Conservation (phyloP, 2,888 invertebrate species). For the Cryptophagus acutangulus region DNA sequence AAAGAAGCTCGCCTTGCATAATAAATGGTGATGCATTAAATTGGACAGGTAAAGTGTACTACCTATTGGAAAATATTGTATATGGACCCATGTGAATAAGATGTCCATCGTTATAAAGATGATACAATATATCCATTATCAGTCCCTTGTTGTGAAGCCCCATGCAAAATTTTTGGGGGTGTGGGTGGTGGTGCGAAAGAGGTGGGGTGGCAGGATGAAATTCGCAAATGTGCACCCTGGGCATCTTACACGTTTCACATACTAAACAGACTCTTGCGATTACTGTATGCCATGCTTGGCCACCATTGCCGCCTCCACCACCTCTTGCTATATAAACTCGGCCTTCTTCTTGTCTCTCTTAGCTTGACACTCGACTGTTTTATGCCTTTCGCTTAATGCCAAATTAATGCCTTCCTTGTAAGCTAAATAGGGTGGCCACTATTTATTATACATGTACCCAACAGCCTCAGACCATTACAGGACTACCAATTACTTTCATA, state of each 20-base stretch:
- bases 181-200: too few species aligned
- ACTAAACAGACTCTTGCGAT: conserved; percentile 44
- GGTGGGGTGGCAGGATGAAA: conserved; percentile 13
- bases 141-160: too few species aligned
- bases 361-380: too few species aligned
- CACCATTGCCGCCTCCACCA: conserved; percentile 4
- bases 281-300: conserved; percentile 40
- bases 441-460: conserved; percentile 2
- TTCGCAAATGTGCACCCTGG: conserved; percentile 44
- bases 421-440: conserved; percentile 8
- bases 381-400: conserved; percentile 4
- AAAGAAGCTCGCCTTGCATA: too few species aligned
- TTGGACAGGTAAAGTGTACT: conserved; percentile 3
- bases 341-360: conserved; percentile 6
- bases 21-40: conserved; percentile 1
- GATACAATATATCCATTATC: conserved; percentile 48
- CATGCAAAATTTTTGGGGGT: too few species aligned
- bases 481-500: too few species aligned
- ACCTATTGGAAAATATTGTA: too few species aligned
- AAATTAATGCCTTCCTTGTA: conserved; percentile 8
- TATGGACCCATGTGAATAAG: conserved; percentile 14
- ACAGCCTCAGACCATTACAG: too few species aligned
- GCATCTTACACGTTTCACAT: conserved; percentile 47
- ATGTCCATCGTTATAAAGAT: conserved; percentile 40
- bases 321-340: conserved; percentile 2